Base-by-base conservation (phyloP, 2,888 invertebrate genomes). In the Cryptus armator region DNA sequence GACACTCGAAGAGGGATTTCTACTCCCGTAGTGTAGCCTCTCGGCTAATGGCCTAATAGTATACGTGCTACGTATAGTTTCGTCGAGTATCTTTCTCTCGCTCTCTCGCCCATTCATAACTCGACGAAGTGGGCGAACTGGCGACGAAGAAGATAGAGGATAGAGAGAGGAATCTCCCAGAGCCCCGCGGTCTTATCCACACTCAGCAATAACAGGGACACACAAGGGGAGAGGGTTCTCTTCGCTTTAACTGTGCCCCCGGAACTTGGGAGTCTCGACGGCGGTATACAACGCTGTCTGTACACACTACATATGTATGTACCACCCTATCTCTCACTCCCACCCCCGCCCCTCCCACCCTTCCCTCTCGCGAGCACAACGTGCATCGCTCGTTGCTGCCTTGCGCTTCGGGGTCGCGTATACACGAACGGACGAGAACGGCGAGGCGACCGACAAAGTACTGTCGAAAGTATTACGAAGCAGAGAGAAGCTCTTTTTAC, bases 11-110 rank as follows among this genome's bases (percentile, higher is more conserved):
- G 74, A 37, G 74, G 84, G 86, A 84, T 84, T 84, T 84, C 88
- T 88, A 88, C 87, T 76, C 78, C 66, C 68, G 72, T 56, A 37
- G 37, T 66, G 76, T 64, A 46, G 80, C 87, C 59, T 70, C 83
- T 70, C 83, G 84, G 86, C 89, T 89, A 91, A 90, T 89, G 89
- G 89, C 86, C 88, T 53, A 89, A 90, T 89, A 87, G 89, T 87
- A 84, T 56, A 79, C 75, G 66, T 46, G 77, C 87, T 84, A 29
- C 3, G 72, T 89, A 88, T 88, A 75, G 77, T 67, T 75, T 86
- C 86, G 37, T 9, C 87, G 78, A 88, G 88, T 88, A n/a, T 53
- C 53, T 86, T 88, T 88, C 5, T 37, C 37, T 37, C 37, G 37
- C 37, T 37, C 37, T 37, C 37, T 37, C 37, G 37, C 37, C 88